Percentiles rank a stretch among this genome's conserved stretches.
Evolutionary conservation across 2,113 vertebrate genomes (phyloP).

Genomic region (Ibidorhyncha struthersii): DNA sequence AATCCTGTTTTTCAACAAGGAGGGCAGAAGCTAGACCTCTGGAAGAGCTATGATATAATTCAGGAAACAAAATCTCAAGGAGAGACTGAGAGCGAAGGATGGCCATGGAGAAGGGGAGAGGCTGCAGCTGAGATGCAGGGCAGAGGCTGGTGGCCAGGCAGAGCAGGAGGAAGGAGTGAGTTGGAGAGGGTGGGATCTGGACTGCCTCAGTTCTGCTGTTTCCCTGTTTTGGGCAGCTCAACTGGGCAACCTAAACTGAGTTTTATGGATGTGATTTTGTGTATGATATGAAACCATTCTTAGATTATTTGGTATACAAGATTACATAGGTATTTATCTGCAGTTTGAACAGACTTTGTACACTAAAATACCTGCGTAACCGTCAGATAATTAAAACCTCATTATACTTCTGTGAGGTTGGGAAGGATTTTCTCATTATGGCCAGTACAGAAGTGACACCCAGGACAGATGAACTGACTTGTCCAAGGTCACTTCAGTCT

Average conservation of each 20-base stretch:
- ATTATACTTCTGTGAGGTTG: neutral
- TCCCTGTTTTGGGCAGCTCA: neutral
- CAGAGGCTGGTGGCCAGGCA: neutral
- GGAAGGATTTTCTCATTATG: neutral
- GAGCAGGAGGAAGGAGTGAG: neutral
- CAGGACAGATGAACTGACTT: neutral
- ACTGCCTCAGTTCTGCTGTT: neutral
- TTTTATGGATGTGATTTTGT: neutral
- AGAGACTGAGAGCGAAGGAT: neutral
- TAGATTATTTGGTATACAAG: neutral
- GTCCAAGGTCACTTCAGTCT: neutral
- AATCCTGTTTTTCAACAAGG: neutral
- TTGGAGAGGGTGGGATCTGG: neutral
- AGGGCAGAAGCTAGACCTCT: neutral
- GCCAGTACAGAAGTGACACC: neutral
- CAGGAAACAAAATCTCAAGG: neutral
- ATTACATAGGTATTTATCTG: neutral
- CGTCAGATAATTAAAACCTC: neutral
- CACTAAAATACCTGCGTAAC: neutral
- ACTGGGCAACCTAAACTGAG: neutral
- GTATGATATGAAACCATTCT: neutral
- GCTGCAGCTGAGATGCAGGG: fast-evolving
- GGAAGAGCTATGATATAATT: neutral
- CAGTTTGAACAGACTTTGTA: neutral
- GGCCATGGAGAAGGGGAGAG: neutral